Percentiles rank a stretch among this genome's conserved stretches.
phyloP scores from a whole-genome alignment of 1,140 invertebrate genomes.

The Copidosoma floridanum region DNA sequence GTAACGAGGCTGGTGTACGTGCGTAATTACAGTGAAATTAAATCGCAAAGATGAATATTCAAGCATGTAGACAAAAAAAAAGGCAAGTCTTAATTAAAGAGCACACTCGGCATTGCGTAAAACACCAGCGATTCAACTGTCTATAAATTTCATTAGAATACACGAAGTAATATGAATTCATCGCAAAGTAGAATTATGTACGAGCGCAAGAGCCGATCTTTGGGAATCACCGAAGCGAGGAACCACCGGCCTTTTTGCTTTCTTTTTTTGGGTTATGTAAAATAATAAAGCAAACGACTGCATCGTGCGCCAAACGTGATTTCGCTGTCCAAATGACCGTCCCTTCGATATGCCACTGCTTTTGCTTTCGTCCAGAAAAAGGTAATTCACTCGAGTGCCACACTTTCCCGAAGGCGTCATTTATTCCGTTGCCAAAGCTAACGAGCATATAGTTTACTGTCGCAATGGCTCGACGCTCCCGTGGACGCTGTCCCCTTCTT shows the following conservation, averaged over 20 bases:
- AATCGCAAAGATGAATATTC: too few species aligned
- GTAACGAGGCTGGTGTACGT: too few species aligned
- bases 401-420: constrained; percentile 32
- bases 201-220: too few species aligned
- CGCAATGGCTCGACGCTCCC: constrained; percentile 17
- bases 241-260: too few species aligned
- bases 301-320: not conserved
- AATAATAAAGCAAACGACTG: constrained; percentile 11
- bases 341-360: constrained; percentile 10
- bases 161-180: too few species aligned
- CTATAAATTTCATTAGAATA: too few species aligned
- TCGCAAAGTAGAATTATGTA: not conserved
- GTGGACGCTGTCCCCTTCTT: constrained; percentile 11
- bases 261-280: constrained; percentile 8
- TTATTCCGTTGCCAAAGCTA: constrained; percentile 24
- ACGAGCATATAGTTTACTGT: constrained; percentile 21
- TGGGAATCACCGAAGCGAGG: too few species aligned
- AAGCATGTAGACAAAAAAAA: too few species aligned
- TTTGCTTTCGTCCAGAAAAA: constrained; percentile 17
- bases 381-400: constrained; percentile 18
- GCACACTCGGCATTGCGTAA: too few species aligned
- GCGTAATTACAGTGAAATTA: too few species aligned
- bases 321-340: constrained; percentile 2
- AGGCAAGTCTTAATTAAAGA: too few species aligned
- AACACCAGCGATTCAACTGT: too few species aligned